Evolutionary conservation across 2,888 invertebrate genomes (phyloP), one percentile per base, ranked within the genome.

Genomic region (Oscheius myriophilus): DNA sequence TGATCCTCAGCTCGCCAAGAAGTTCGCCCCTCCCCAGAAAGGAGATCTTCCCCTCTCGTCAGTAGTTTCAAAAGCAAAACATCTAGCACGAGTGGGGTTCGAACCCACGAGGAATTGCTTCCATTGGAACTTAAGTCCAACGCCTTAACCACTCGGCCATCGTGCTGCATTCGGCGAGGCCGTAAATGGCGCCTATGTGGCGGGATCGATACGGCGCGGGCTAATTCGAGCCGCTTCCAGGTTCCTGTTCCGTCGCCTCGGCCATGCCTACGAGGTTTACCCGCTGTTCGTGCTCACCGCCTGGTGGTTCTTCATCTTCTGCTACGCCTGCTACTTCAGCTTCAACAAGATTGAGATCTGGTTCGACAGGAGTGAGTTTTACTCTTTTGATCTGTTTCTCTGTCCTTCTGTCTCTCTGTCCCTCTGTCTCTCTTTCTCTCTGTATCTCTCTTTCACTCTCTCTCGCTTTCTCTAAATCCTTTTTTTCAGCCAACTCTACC

Each of bases 121-220:
- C 79, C 77, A 79, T 79, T 78, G 77, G 79, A 90, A 90, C 90
- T 90, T 90, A 89, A 90, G 90, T 90, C 90, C 89, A 89, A 90
- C 90, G 89, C 89, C 89, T 90, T 90, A 89, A 89, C 89, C 89
- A 89, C 89, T 90, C 89, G 89, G 90, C 89, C 89, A 90, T 77
- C 79, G 72, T 18, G 49, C n/a, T 49, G 21, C n/a, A 49, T 3
- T 3, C 49, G 11, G 49, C 21, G 21, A 49, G 25, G 33, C 33
- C 33, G 9, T 33, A 33, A 33, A 33, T 3, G 33, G 33, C 33
- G 33, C 33, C 33, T 9, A 33, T 6, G 9, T 33, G n/a, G n/a
- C n/a, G n/a, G n/a, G 33, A 33, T 33, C 33, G n/a, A 16, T 12
- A 4, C 3, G 12, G 16, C 54, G 7, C 4, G 14, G 4, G 25